phyloP scores from a whole-genome alignment of 1,140 invertebrate genomes.

The Asobara japonica region DNA sequence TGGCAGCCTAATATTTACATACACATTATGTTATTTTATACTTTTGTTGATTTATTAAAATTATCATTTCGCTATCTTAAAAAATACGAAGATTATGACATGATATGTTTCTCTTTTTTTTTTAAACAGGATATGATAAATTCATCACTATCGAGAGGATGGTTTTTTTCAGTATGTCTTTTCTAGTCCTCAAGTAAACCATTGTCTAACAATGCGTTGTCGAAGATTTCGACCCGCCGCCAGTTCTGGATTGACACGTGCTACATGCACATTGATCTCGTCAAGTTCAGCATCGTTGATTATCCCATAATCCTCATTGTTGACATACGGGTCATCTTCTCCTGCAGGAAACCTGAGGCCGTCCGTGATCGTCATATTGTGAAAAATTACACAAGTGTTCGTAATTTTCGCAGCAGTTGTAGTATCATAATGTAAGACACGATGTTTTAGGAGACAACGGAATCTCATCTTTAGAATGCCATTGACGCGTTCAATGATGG shows the following conservation, averaged over 20 bases:
- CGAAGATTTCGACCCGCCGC: slow-evolving; percentile 13
- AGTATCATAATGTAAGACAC: slow-evolving; percentile 56
- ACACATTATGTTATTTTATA: no score
- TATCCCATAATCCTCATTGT: slow-evolving; percentile 18
- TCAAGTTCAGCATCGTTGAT: not conserved
- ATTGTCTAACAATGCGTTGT: not conserved
- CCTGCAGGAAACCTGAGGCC: not conserved
- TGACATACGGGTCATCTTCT: not conserved
- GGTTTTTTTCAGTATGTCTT: no score
- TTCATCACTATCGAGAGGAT: no score
- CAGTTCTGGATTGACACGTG: slow-evolving; percentile 4
- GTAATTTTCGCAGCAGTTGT: slow-evolving; percentile 54
- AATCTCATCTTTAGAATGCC: no score
- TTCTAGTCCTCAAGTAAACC: not conserved
- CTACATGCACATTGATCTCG: not conserved
- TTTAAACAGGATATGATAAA: no score
- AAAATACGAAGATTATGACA: no score
- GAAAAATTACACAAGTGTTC: slow-evolving; percentile 57
- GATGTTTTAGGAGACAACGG: slow-evolving; percentile 52
- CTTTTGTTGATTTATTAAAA: no score
- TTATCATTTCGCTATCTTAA: no score
- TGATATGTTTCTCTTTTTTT: no score
- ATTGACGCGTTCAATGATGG: slow-evolving; percentile 55
- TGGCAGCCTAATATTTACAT: no score
- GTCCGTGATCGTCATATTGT: slow-evolving; percentile 39